Percentiles rank a stretch among this genome's conserved stretches.
Evolutionary conservation across 2,113 vertebrate species (phyloP).

Genomic region (Catharus fuscescens): DNA sequence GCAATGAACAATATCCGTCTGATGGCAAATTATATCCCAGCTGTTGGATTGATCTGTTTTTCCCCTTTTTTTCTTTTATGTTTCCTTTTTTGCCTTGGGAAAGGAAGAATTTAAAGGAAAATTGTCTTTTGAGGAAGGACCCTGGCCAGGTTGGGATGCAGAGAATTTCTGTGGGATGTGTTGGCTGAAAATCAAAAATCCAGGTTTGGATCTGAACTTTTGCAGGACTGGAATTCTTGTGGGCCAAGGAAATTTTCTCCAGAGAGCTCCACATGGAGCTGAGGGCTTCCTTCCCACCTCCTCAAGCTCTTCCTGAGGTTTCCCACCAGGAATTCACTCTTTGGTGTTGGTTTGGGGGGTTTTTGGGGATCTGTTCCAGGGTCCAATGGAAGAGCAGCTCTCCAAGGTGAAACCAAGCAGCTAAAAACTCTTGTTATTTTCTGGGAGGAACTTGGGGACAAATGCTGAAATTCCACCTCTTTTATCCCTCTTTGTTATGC

Average conservation of each 20-base stretch:
- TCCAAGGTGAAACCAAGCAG: rapidly evolving
- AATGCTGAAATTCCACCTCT: rapidly evolving
- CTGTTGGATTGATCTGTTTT: neutral
- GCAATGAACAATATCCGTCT: neutral
- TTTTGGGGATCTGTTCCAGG: rapidly evolving
- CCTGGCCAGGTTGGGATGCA: neutral
- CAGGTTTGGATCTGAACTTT: neutral
- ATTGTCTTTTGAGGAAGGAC: neutral
- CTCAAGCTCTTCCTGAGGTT: neutral
- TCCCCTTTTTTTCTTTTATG: too few species aligned
- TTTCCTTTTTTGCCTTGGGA: neutral
- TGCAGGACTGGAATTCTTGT: neutral
- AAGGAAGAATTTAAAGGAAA: neutral
- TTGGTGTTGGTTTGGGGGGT: neutral
- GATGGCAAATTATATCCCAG: neutral
- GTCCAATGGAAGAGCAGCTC: neutral
- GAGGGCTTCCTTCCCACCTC: neutral
- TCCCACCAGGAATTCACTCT: neutral
- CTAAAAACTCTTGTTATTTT: neutral
- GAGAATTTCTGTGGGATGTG: neutral
- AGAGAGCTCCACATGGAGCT: neutral
- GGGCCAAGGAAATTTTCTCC: neutral
- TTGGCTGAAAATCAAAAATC: neutral
- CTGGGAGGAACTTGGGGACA: neutral
- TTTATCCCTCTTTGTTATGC: neutral